Base-by-base conservation (phyloP, 2,888 invertebrate species). In the Lasioglossum morio region DNA sequence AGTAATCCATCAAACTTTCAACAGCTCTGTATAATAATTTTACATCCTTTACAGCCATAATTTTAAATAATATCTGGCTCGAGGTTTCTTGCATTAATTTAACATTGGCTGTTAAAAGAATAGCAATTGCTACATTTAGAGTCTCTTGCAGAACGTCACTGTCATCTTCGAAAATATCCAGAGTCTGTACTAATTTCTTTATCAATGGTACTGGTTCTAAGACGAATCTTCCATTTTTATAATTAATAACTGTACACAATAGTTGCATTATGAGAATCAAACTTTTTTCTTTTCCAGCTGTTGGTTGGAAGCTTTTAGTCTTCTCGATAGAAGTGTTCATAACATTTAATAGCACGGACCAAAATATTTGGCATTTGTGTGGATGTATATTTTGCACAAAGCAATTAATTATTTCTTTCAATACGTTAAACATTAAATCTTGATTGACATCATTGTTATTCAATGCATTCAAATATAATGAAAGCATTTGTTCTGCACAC, bases 71-170 rank as follows among this genome's bases (percentile, higher is more conserved):
- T 78, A 98, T 95, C n/a, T 96, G 96, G 57, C 97, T 97, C 0
- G 97, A 97, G 93, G 97, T 97, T 93, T 98, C 97, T 95, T 98
- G 98, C 4, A 97, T 96, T 19, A 98, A 94, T 77, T 96, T 96
- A 0, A 97, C 95, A 89, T 96, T 96, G 14, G 96, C 95, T 0
- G 97, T 95, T 27, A 95, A 89, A 57, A 95, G 91, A 76, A 94
- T 92, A 12, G 92, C 87, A 30, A 93, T 87, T 7, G 92, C 89
- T 77, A 92, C 79, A 75, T 93, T 92, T 40, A 93, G 87, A 46
- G 92, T 81, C 63, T 92, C 92, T 76, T 82, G 77, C 16, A 94
- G 76, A 10, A 93, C 82, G 60, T 85, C 80, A 27, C 82, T 79
- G 4, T 92, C 87, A 40, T 87, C 77, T 27, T 91, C 87, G 48